A percentile compares a stretch with the other conserved stretches of the same genome.
Evolutionary conservation across 2,113 vertebrate species (phyloP).

Genomic region (Chloebia gouldiae): DNA sequence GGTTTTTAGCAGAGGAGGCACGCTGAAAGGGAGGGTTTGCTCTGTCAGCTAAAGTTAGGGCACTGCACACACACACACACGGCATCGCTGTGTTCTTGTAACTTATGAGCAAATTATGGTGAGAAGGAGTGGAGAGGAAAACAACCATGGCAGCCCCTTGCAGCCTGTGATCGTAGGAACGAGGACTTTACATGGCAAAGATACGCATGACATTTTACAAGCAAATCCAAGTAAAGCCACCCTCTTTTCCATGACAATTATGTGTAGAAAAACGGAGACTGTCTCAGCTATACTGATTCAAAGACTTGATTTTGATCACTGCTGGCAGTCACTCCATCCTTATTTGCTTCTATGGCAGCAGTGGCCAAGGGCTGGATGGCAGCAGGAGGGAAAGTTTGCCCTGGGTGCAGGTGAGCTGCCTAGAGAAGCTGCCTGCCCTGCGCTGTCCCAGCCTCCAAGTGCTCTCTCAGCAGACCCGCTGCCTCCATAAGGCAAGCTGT

Average conservation of each 20-base stretch:
- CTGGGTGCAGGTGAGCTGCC: rapidly evolving
- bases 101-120: neutral
- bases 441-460: neutral
- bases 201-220: neutral
- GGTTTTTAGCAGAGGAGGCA: neutral
- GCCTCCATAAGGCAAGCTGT: neutral
- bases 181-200: neutral
- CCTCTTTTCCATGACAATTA: neutral
- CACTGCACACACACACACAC: neutral
- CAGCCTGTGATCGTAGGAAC: neutral
- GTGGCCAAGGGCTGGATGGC: neutral
- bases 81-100: neutral
- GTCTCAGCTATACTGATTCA: neutral
- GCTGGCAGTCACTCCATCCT: neutral
- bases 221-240: neutral
- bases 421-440: neutral
- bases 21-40: neutral
- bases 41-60: neutral
- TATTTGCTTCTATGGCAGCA: neutral
- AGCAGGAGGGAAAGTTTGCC: rapidly evolving
- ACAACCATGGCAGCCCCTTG: neutral
- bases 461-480: neutral
- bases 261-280: neutral
- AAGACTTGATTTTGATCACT: neutral
- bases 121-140: neutral